Percentiles rank a stretch among this genome's conserved stretches.
phyloP scores from a whole-genome alignment of 2,113 vertebrate genomes.

The Mobula hypostoma region DNA sequence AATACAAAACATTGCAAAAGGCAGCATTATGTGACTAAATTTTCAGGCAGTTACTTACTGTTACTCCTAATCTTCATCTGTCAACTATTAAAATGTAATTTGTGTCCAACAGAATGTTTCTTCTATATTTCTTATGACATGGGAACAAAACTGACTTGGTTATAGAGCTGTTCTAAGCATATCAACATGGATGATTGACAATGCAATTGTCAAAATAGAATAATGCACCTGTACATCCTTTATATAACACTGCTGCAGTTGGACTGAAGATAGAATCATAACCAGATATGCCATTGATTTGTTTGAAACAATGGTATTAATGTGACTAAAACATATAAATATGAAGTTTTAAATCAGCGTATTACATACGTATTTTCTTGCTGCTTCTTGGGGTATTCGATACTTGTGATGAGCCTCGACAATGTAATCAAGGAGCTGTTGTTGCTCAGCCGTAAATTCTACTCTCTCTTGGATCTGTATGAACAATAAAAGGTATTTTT shows the following conservation, averaged over 20 bases:
- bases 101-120: not conserved
- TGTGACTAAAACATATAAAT: conserved; percentile 36
- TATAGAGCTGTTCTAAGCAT: not conserved
- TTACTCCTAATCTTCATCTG: too few species aligned
- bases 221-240: not conserved
- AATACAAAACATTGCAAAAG: too few species aligned
- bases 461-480: conserved; percentile 45
- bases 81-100: too few species aligned
- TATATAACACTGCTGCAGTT: not conserved
- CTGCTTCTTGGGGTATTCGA: conserved; percentile 59
- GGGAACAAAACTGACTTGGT: not conserved
- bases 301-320: not conserved
- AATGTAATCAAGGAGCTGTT: conserved; percentile 70
- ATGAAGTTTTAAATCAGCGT: conserved; percentile 33
- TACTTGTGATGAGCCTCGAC: conserved; percentile 75
- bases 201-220: not conserved
- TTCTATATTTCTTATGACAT: not conserved
- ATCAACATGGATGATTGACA: not conserved
- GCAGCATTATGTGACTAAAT: too few species aligned
- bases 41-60: too few species aligned
- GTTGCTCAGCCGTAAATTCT: conserved; percentile 69
- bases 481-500: not conserved
- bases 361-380: conserved; percentile 64
- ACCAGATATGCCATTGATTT: conserved; percentile 42
- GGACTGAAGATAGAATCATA: conserved; percentile 40